Evolutionary conservation across 1,140 invertebrate species (phyloP).

Genomic region (Stegodyphus dumicola): DNA sequence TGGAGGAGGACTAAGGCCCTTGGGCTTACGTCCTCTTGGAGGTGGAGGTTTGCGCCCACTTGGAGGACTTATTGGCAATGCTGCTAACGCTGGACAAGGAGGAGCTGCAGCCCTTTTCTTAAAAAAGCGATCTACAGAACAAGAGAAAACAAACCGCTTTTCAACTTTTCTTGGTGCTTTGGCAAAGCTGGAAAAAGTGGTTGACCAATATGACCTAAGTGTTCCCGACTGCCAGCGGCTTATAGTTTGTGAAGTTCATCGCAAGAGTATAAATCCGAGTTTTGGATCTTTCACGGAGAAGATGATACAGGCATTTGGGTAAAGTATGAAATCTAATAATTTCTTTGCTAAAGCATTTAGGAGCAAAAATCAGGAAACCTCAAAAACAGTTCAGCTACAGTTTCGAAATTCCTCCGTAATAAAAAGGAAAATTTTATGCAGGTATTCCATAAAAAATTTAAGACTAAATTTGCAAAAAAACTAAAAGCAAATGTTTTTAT

Average conservation of each 20-base stretch:
- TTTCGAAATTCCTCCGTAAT: no score
- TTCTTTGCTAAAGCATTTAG: no score
- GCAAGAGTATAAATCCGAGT: slow-evolving; percentile 58
- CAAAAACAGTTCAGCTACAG: no score
- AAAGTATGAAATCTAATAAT: background rate
- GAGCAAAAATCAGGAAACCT: no score
- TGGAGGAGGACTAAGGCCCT: slow-evolving; percentile 28
- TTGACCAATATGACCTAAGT: slow-evolving; percentile 61
- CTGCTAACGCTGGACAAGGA: slow-evolving; percentile 1
- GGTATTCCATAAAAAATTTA: no score
- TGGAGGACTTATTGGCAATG: slow-evolving; percentile 15
- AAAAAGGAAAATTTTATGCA: no score
- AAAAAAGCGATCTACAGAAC: slow-evolving; percentile 41
- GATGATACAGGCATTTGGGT: slow-evolving; percentile 61
- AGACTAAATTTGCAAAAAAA: no score
- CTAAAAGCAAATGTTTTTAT: no score
- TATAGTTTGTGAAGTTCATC: slow-evolving; percentile 61
- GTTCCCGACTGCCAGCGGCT: slow-evolving; percentile 61
- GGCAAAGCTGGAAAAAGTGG: slow-evolving; percentile 37
- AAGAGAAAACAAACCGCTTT: slow-evolving; percentile 7
- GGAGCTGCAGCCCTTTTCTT: slow-evolving; percentile 21
- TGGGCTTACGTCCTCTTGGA: slow-evolving; percentile 35
- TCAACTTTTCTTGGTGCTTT: slow-evolving; percentile 44
- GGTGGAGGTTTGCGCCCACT: slow-evolving; percentile 2
- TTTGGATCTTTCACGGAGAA: slow-evolving; percentile 61